Conservation (phyloP, 2,888 invertebrate species). For the Trissolcus brochymenae region DNA sequence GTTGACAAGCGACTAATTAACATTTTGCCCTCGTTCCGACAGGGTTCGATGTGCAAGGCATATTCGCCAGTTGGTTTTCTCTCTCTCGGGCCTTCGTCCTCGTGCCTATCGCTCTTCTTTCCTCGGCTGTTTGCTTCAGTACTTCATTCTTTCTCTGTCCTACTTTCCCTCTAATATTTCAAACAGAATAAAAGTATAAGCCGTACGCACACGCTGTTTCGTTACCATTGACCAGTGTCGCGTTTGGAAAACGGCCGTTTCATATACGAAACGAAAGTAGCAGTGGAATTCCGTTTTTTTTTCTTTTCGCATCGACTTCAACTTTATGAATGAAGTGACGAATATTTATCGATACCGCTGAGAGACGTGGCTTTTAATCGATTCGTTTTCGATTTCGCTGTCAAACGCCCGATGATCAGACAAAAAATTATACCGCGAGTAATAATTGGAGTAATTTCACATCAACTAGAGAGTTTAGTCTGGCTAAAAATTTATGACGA, state of each 20-base stretch:
- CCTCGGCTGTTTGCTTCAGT: conserved; percentile 31
- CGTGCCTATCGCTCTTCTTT: conserved; percentile 27
- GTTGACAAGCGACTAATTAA: conserved; percentile 44
- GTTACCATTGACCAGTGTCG: conserved; percentile 29
- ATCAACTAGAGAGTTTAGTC: background rate
- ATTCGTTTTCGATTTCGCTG: conserved; percentile 1
- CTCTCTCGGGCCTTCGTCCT: conserved; percentile 14
- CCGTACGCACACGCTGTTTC: conserved; percentile 34
- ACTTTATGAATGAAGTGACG: conserved; percentile 13
- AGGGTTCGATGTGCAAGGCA: conserved; percentile 39
- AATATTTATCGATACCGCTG: conserved; percentile 2
- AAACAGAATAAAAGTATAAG: conserved; percentile 47
- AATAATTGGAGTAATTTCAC: background rate
- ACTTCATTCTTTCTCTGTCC: conserved; percentile 55
- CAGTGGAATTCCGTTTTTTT: conserved; percentile 21
- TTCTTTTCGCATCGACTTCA: conserved; percentile 3
- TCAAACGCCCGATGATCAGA: too few relatives aligned
- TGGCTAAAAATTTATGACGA: too few relatives aligned
- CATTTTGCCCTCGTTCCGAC: conserved; percentile 46
- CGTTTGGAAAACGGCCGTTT: conserved; percentile 22
- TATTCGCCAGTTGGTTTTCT: conserved; percentile 14
- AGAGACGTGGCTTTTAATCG: background rate
- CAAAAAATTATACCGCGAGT: too few relatives aligned
- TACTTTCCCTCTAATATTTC: conserved; percentile 60
- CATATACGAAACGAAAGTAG: conserved; percentile 37